A percentile compares a stretch with the other conserved stretches of the same genome.
Evolutionary conservation across 2,888 invertebrate species (phyloP).

Genomic region (Pseudanteris insignis): DNA sequence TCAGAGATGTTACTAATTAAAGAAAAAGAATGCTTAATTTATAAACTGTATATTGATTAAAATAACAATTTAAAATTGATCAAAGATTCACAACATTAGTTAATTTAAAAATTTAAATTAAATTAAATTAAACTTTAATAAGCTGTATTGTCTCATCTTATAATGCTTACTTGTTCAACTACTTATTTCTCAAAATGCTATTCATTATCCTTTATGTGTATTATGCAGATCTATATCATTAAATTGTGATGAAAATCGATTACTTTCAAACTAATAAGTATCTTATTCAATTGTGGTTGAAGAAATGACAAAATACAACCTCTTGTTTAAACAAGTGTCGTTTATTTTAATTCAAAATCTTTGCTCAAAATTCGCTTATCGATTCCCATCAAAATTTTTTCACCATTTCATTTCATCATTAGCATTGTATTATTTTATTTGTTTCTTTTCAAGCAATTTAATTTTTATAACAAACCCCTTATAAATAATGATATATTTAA

Average conservation of each 20-base stretch:
- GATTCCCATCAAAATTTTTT: constrained; percentile 17
- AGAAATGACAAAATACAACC: no score
- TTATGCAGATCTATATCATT: constrained; percentile 11
- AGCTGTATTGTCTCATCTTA: constrained; percentile 62
- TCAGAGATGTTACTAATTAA: no score
- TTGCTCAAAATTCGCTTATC: no score
- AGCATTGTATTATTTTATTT: background rate
- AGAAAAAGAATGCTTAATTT: no score
- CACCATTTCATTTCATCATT: constrained; percentile 1
- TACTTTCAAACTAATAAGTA: no score
- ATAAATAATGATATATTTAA: constrained; percentile 24
- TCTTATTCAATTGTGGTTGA: no score
- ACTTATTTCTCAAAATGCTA: constrained; percentile 20
- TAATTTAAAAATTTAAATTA: constrained; percentile 6
- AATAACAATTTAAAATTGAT: no score
- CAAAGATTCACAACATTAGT: constrained; percentile 7
- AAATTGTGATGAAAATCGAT: constrained; percentile 17
- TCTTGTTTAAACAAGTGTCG: no score
- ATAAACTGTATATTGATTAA: no score
- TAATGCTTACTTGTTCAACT: constrained; percentile 50
- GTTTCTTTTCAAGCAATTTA: constrained; percentile 23
- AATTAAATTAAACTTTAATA: constrained; percentile 37
- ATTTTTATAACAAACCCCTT: constrained; percentile 17
- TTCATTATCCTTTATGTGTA: constrained; percentile 15
- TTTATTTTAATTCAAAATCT: no score